A percentile compares a stretch with the other conserved stretches of the same genome.
phyloP scores from a whole-genome alignment of 2,113 vertebrate genomes.

The Cyrtonyx montezumae region DNA sequence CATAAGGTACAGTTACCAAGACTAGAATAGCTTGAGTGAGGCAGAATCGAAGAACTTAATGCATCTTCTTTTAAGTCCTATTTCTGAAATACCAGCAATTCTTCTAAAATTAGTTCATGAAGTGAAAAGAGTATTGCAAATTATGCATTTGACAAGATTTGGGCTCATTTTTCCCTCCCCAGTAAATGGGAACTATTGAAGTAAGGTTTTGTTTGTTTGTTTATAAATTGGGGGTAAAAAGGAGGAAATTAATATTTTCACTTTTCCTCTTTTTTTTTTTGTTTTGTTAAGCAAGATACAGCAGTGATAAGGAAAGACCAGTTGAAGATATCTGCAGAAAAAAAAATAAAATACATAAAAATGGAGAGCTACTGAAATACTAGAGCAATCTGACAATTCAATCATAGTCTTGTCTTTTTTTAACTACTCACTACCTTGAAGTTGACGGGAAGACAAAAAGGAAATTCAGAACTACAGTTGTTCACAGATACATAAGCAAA shows the following conservation, averaged over 20 bases:
- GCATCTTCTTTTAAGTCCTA: not conserved
- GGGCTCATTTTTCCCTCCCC: not conserved
- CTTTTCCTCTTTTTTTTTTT: not conserved
- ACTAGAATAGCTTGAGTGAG: not conserved
- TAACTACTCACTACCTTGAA: not conserved
- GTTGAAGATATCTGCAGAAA: not conserved
- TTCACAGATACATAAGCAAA: not conserved
- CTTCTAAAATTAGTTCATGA: not conserved
- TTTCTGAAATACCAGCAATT: not conserved
- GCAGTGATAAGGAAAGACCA: not conserved
- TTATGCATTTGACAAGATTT: not conserved
- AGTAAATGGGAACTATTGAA: not conserved
- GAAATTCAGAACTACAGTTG: not conserved
- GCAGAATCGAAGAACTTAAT: conserved; percentile 39
- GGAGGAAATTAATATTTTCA: not conserved
- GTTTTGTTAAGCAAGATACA: not conserved
- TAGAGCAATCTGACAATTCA: not conserved
- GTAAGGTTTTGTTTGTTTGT: not conserved
- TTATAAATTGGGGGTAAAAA: not conserved
- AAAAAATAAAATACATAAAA: not conserved
- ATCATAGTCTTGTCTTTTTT: not conserved
- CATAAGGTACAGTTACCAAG: conserved; percentile 41
- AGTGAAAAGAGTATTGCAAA: not conserved
- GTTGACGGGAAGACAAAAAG: not conserved
- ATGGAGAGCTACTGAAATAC: not conserved